These are phyloP conservation scores for Oenanthe oenanthe DNA, from an alignment of 2,113 vertebrate genomes.

Conservation along the genomic window DNA sequence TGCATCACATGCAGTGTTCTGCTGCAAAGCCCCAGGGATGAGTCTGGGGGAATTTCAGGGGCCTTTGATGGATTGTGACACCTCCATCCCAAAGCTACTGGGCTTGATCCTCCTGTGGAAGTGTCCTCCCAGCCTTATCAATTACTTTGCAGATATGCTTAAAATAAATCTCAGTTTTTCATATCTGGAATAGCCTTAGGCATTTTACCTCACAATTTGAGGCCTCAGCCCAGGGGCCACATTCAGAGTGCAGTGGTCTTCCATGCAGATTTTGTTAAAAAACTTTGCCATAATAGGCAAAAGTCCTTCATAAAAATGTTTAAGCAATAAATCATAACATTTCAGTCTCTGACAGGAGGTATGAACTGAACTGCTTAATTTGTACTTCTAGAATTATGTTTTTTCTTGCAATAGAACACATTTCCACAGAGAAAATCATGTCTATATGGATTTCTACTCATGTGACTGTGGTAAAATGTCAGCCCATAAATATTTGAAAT, in stretches of 20 bases:
- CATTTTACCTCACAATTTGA: accelerated
- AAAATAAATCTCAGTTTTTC: background rate
- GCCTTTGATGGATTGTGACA: background rate
- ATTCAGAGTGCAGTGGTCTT: background rate
- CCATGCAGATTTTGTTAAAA: background rate
- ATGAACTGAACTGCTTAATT: background rate
- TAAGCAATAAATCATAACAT: background rate
- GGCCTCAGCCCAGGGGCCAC: background rate
- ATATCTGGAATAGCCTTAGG: background rate
- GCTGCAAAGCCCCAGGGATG: background rate
- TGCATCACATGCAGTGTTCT: accelerated
- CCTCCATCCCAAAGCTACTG: background rate
- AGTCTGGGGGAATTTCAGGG: background rate
- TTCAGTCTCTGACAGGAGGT: background rate
- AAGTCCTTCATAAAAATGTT: background rate
- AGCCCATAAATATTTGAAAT: background rate
- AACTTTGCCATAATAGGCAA: background rate
- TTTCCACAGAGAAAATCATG: background rate
- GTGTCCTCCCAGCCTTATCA: background rate
- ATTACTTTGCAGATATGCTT: background rate
- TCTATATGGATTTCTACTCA: background rate
- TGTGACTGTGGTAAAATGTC: background rate
- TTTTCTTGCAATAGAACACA: background rate
- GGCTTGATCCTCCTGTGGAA: background rate
- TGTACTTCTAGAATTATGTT: background rate